These are phyloP conservation scores for Campoletis raptor DNA, from an alignment of 2,888 invertebrate genomes.

Conservation along the genomic window DNA sequence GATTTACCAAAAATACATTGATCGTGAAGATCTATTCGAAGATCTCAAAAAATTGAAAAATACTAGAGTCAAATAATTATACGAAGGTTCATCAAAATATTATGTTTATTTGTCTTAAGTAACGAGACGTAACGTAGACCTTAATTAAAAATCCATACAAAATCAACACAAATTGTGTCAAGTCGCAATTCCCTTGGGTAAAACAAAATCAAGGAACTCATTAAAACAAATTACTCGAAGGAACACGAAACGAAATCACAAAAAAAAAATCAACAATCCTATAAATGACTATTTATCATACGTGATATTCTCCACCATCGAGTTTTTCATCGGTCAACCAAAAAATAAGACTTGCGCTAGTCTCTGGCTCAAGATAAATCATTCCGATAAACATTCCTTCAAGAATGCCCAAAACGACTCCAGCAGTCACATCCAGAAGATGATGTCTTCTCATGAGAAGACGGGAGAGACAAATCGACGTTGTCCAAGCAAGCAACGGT, in stretches of 20 bases:
- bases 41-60: too few relatives aligned
- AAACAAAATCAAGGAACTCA: neutral
- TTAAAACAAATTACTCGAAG: neutral
- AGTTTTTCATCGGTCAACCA: slow-evolving; percentile 89
- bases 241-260: neutral
- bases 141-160: neutral
- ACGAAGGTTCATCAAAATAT: slow-evolving; percentile 23
- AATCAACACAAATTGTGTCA: slow-evolving; percentile 11
- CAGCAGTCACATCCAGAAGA: slow-evolving; percentile 93
- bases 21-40: too few relatives aligned
- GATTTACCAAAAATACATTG: too few relatives aligned
- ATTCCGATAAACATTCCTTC: slow-evolving; percentile 89
- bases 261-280: slow-evolving; percentile 13
- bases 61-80: neutral
- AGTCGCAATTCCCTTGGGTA: neutral
- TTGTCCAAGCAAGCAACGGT: slow-evolving; percentile 91
- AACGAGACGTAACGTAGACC: neutral
- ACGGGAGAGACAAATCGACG: slow-evolving; percentile 91
- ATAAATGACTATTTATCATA: slow-evolving; percentile 82
- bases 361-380: slow-evolving; percentile 90
- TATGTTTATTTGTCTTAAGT: slow-evolving; percentile 28
- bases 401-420: slow-evolving; percentile 90
- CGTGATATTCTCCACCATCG: slow-evolving; percentile 90
- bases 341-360: slow-evolving; percentile 87
- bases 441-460: slow-evolving; percentile 94